Percentiles rank a stretch among this genome's conserved stretches.
phyloP scores from a whole-genome alignment of 2,113 vertebrate species.

The Sigmodon hispidus region DNA sequence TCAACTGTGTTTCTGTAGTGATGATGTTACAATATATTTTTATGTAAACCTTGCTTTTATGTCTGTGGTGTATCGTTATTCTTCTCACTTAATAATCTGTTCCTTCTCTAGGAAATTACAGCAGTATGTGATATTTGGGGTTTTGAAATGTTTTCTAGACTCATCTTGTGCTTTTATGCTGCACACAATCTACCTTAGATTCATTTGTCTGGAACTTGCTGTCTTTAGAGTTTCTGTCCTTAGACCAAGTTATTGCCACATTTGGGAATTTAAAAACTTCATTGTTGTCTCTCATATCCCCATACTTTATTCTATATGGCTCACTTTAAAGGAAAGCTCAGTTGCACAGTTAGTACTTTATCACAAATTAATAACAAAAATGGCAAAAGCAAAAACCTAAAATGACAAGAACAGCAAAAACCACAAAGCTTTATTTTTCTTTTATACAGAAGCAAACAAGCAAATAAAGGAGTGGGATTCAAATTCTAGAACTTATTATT shows the following conservation, averaged over 20 bases:
- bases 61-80: accelerated
- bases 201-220: not conserved
- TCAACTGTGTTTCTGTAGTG: not conserved
- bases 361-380: not conserved
- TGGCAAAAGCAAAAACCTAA: not conserved
- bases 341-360: not conserved
- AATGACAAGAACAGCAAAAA: not conserved
- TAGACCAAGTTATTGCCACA: not conserved
- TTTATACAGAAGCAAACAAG: not conserved
- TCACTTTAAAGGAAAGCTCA: accelerated
- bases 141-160: not conserved
- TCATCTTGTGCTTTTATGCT: not conserved
- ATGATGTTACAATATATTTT: not conserved
- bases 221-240: not conserved
- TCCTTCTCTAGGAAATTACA: not conserved
- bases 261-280: not conserved
- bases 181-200: not conserved
- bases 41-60: not conserved
- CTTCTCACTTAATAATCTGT: not conserved
- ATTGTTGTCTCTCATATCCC: not conserved
- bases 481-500: not conserved
- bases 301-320: not conserved
- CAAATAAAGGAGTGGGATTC: not conserved
- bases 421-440: not conserved
- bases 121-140: not conserved